Evolutionary conservation across 2,888 invertebrate genomes (phyloP), one percentile per base, ranked within the genome.

Genomic region (Corythucha ciliata): DNA sequence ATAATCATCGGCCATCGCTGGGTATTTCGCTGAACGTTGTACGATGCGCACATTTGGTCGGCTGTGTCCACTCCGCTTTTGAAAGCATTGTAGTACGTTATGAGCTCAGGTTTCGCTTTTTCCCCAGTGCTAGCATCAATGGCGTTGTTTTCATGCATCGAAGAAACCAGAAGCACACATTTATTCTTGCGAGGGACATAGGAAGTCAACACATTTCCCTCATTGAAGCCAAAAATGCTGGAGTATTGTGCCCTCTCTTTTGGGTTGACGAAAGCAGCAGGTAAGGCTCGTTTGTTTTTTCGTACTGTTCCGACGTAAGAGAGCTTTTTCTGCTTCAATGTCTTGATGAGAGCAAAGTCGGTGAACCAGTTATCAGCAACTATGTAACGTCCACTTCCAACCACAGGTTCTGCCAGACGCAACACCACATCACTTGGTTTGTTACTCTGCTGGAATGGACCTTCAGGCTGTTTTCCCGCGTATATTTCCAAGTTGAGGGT

Each of bases 351-450:
- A 18, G 53, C 55, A 16, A 48, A 37, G 44, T 54, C 57, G 3
- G 59, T 62, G 44, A 58, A 63, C 58, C 61, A 63, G 48, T 63
- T 62, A 42, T 64, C 62, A 36, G 55, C 57, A 7, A 61, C 64
- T 14, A 64, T 55, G 47, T 64, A 65, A n/a, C 60, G 40, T 6
- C 60, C 60, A 26, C 59, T 55, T 29, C 53, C 50, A 40, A 57
- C 44, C 0, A 59, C 22, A 14, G 52, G 55, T 18, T 48, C 12
- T 39, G 36, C 40, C 29, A 59, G 16, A 36, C 55, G 33, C 51
- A 49, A 51, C 18, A 53, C 56, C 10, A 58, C 53, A 37, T 46
- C 46, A 27, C n/a, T 33, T 21, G 55, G 40, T 34, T 37, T 42
- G 52, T 57, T 57, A 25, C 48, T 54, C 20, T 33, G 27, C 25